Conservation (phyloP, 2,888 invertebrate genomes). For the Zhengitettix transpicula region DNA sequence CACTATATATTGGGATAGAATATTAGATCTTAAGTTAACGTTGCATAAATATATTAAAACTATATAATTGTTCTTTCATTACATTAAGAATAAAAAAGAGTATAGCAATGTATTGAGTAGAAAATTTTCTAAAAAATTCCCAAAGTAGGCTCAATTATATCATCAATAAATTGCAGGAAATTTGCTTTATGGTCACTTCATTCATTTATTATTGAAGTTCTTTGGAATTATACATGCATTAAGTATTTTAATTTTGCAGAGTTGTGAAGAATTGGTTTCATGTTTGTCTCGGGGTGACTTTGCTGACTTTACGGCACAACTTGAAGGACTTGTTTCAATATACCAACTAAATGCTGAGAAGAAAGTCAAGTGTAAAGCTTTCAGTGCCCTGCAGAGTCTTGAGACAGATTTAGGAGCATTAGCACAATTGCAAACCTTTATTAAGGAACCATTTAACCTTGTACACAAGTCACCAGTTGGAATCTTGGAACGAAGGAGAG, state of each 20-base stretch:
- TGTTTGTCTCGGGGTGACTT: conserved; percentile 76
- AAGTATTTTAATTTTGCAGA: conserved; percentile 33
- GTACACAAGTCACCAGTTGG: conserved; percentile 84
- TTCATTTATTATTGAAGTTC: too few species aligned
- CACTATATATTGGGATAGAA: too few species aligned
- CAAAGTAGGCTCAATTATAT: too few species aligned
- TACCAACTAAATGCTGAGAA: conserved; percentile 91
- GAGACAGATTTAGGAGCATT: conserved; percentile 76
- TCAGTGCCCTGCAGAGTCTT: conserved; percentile 77
- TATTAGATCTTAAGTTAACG: too few species aligned
- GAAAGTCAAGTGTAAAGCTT: conserved; percentile 86
- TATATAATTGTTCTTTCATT: too few species aligned
- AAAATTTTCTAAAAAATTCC: too few species aligned
- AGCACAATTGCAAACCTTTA: conserved; percentile 57
- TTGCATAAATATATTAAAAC: too few species aligned
- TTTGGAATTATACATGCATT: too few species aligned
- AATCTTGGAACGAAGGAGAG: conserved; percentile 60
- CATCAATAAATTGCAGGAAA: too few species aligned
- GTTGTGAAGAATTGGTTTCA: conserved; percentile 74
- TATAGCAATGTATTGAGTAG: too few species aligned
- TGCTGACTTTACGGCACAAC: conserved; percentile 76
- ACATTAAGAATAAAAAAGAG: too few species aligned
- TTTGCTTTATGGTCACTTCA: too few species aligned
- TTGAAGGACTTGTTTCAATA: conserved; percentile 79
- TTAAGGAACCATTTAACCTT: conserved; percentile 52